Percentiles rank a stretch among this genome's conserved stretches.
These are phyloP conservation scores for Nibea coibor DNA, from an alignment of 2,113 vertebrate genomes.

Conservation along the genomic window DNA sequence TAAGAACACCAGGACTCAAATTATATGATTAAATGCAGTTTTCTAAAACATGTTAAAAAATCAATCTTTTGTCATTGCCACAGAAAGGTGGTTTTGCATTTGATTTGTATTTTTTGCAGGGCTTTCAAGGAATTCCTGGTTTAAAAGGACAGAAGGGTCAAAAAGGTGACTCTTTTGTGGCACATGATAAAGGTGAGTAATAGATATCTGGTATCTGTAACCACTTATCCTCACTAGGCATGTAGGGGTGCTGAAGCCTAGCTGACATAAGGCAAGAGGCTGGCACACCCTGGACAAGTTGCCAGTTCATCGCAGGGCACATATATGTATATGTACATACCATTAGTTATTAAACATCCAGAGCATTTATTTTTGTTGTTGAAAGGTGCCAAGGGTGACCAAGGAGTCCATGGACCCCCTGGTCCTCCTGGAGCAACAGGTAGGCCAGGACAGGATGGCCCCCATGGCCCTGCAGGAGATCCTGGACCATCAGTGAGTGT, in stretches of 20 bases:
- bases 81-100: background rate
- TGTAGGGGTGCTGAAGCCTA: too few relatives aligned
- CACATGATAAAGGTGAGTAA: slow-evolving; percentile 55
- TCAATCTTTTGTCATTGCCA: background rate
- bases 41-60: background rate
- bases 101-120: slow-evolving; percentile 48
- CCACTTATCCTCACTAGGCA: too few relatives aligned
- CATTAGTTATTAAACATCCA: too few relatives aligned
- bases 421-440: slow-evolving; percentile 79
- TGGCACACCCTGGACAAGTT: too few relatives aligned
- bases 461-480: slow-evolving; percentile 83
- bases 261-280: too few relatives aligned
- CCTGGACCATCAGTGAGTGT: slow-evolving; percentile 86
- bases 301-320: too few relatives aligned
- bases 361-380: slow-evolving; percentile 12
- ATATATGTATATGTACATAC: too few relatives aligned
- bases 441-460: slow-evolving; percentile 82
- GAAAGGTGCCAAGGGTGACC: slow-evolving; percentile 62
- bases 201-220: too few relatives aligned
- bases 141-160: slow-evolving; percentile 67
- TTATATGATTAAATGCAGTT: background rate
- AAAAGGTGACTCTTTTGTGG: slow-evolving; percentile 61
- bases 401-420: slow-evolving; percentile 79
- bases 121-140: slow-evolving; percentile 57
- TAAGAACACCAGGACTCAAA: slow-evolving; percentile 25